Conservation (phyloP, 2,888 invertebrate genomes). For the Zonitis immaculata region DNA sequence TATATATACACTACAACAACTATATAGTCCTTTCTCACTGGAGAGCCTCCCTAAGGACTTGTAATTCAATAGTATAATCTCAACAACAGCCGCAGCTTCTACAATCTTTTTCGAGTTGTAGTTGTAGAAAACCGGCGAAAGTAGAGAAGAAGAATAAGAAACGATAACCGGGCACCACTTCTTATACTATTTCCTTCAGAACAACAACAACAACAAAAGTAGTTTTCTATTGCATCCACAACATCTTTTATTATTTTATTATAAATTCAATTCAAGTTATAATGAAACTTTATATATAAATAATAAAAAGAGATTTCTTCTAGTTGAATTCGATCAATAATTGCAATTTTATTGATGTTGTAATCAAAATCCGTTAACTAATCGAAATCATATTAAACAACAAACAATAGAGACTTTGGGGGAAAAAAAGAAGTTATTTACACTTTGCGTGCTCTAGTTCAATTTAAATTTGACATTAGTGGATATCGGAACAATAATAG, state of each 20-base stretch:
- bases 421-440: constrained; percentile 10
- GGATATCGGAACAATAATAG: constrained; percentile 16
- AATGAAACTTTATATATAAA: neutral
- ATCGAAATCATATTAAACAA: neutral
- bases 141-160: neutral
- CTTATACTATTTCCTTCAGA: neutral
- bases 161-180: neutral
- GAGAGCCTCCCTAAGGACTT: constrained; percentile 31
- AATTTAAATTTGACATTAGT: constrained; percentile 18
- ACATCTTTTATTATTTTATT: neutral
- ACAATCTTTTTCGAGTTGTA: neutral
- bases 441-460: constrained; percentile 14
- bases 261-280: constrained; percentile 1
- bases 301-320: neutral
- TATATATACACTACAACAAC: constrained; percentile 21
- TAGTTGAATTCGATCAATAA: neutral
- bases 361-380: neutral
- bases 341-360: neutral
- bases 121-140: neutral
- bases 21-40: constrained; percentile 24
- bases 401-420: too few species aligned
- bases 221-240: neutral
- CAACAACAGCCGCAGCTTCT: constrained; percentile 24
- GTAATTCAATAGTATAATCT: constrained; percentile 37
- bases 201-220: neutral